A percentile compares a stretch with the other conserved stretches of the same genome.
These are phyloP conservation scores for Pyralis farinalis DNA, from an alignment of 2,888 invertebrate genomes.

Conservation along the genomic window DNA sequence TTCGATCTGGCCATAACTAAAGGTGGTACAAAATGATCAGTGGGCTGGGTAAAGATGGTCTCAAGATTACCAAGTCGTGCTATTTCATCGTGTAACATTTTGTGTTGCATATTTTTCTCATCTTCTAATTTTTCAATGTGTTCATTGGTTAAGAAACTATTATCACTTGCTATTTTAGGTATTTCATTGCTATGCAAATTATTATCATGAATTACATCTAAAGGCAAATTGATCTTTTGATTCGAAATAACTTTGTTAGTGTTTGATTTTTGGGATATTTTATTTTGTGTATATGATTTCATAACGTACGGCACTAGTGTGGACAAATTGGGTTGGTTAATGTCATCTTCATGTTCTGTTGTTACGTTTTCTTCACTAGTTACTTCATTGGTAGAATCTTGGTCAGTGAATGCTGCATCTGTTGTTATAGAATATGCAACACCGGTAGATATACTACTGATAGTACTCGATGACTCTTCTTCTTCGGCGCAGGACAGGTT, in stretches of 20 bases:
- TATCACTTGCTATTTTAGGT: slow-evolving; percentile 41
- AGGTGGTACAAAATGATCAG: slow-evolving; percentile 75
- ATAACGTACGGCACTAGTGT: slow-evolving; percentile 19
- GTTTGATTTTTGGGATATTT: slow-evolving; percentile 6
- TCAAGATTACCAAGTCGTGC: slow-evolving; percentile 66
- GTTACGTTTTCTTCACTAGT: slow-evolving; percentile 46
- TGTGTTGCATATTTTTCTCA: slow-evolving; percentile 62
- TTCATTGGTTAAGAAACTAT: slow-evolving; percentile 45
- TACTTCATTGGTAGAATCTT: slow-evolving; percentile 45
- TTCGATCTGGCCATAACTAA: slow-evolving; percentile 76
- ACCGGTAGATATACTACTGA: slow-evolving; percentile 31
- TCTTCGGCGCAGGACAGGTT: slow-evolving; percentile 81
- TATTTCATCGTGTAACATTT: slow-evolving; percentile 65
- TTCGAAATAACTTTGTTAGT: slow-evolving; percentile 30
- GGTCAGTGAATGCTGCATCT: slow-evolving; percentile 41
- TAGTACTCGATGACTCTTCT: slow-evolving; percentile 54
- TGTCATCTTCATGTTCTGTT: slow-evolving; percentile 47
- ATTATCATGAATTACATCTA: slow-evolving; percentile 38
- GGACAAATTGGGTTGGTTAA: slow-evolving; percentile 35
- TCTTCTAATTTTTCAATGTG: slow-evolving; percentile 56
- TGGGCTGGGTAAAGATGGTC: slow-evolving; percentile 71
- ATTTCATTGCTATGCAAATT: slow-evolving; percentile 63
- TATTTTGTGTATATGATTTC: slow-evolving; percentile 11
- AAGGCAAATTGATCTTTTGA: slow-evolving; percentile 35
- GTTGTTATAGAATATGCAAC: slow-evolving; percentile 38